phyloP scores from a whole-genome alignment of 2,797 vertebrate species.

The Dendrocincla tyrannina region DNA sequence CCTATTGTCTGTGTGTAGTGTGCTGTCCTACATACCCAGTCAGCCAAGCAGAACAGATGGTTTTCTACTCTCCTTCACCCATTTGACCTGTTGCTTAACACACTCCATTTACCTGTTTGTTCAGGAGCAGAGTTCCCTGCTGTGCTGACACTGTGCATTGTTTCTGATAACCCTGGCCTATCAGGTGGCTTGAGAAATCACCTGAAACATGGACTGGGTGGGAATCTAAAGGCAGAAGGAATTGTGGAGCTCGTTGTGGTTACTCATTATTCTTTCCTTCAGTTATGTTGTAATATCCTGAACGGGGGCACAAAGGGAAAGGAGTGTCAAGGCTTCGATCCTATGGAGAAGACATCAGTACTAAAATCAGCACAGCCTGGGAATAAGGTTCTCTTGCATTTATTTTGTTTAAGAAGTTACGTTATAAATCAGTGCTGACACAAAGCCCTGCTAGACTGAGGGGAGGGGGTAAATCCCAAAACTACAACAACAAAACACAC shows the following conservation, averaged over 20 bases:
- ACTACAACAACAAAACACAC: background rate
- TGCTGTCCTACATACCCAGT: conserved; percentile 6
- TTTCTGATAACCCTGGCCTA: background rate
- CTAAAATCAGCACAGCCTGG: background rate
- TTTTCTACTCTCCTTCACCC: background rate
- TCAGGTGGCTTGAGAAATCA: background rate
- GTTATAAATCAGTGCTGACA: background rate
- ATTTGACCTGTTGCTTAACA: background rate
- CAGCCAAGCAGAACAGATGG: background rate
- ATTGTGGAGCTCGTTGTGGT: background rate
- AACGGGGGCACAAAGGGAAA: background rate
- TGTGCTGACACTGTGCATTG: background rate
- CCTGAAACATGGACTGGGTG: background rate
- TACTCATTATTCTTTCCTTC: background rate
- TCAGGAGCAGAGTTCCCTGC: background rate
- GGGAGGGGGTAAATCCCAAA: background rate
- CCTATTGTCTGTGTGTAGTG: background rate
- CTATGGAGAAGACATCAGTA: background rate
- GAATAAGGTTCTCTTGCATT: background rate
- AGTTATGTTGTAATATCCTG: background rate
- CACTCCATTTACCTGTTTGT: background rate
- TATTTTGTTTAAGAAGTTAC: background rate
- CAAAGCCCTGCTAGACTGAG: background rate
- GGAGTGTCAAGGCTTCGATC: background rate
- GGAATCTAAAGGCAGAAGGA: background rate